Evolutionary conservation across 1,140 invertebrate genomes (phyloP), one percentile per base, ranked within the genome.

Genomic region (Macrocentrus cingulum): DNA sequence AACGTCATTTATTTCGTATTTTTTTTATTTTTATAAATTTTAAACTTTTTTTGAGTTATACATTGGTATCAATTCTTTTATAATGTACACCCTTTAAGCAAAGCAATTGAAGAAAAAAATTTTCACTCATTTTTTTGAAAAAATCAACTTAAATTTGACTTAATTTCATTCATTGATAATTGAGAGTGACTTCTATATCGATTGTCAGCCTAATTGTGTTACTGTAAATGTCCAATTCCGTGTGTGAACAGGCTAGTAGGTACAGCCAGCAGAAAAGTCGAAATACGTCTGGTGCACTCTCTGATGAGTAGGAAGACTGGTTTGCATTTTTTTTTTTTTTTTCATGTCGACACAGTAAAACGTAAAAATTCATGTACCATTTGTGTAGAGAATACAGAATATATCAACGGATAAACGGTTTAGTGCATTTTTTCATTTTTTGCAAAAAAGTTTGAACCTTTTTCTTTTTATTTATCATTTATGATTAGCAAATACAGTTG

Each of bases 201-300:
- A 77, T 77, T 75, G 71, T 74, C 74, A 61, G 69, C 73, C 74
- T 78, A 78, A 78, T 77, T 78, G 72, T 74, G 74, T 78, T 78
- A 76, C 74, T 69, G 69, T 70, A 70, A 76, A 76, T 72, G 71
- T 76, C 72, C 72, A 69, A 76, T 76, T 76, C 71, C 70, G 62
- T 69, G 67, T 56, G 48, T 66, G 69, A 59, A 70, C 59, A 61
- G 56, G 56, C 44, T 46, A 45, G 53, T 44, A 15, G 29, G 11
- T 19, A 54, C 49, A 56, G 50, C 57, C 36, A 50, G 37, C 63
- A n/a, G n/a, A n/a, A n/a, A n/a, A n/a, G n/a, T 70, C 69, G 65
- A 74, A 75, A 76, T 70, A 62, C 67, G 65, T 63, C 66, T 62
- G 52, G 59, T 59, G 25, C 9, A 59, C 66, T 58, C 66, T 67